Base-by-base conservation (phyloP, 1,140 invertebrate genomes). In the Lethrus apterus region DNA sequence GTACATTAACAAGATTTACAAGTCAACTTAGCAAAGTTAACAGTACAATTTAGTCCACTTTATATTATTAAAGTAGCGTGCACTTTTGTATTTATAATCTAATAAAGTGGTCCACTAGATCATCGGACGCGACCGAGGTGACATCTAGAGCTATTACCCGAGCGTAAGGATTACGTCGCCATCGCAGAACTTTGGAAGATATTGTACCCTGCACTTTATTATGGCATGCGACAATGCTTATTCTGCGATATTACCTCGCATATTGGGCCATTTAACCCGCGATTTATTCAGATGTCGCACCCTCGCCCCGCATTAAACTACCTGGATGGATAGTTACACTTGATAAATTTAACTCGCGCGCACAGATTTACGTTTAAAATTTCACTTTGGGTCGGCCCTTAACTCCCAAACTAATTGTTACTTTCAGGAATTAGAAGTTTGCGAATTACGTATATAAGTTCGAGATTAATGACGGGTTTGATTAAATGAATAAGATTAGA, bases 21-120 rank as follows among this genome's bases (percentile, higher is more conserved):
- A n/a, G n/a, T n/a, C n/a, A n/a, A n/a, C n/a, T n/a, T n/a, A n/a
- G n/a, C n/a, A n/a, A n/a, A n/a, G n/a, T n/a, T n/a, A n/a, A n/a
- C n/a, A n/a, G n/a, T n/a, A n/a, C n/a, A n/a, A n/a, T n/a, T n/a
- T n/a, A n/a, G n/a, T n/a, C n/a, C n/a, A n/a, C n/a, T n/a, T n/a
- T n/a, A n/a, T n/a, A n/a, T n/a, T n/a, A n/a, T 38, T 38, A 43
- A 43, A 18, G 23, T 23, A 14, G 20, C 40, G 11, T 4, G 40
- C 20, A 55, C 54, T 50, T 58, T 58, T 58, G 53, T 56, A 55
- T 57, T 57, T 59, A 55, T 54, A 59, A 59, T 59, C 55, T 59
- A 59, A 59, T 59, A 59, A 59, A 59, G 57, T 55, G 52, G 49
- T 30, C 17, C 31, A 48, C 49, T 59, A 55, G 50, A 59, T 59